These are phyloP conservation scores for Catharus ustulatus DNA, from an alignment of 2,797 vertebrate species.

Conservation along the genomic window DNA sequence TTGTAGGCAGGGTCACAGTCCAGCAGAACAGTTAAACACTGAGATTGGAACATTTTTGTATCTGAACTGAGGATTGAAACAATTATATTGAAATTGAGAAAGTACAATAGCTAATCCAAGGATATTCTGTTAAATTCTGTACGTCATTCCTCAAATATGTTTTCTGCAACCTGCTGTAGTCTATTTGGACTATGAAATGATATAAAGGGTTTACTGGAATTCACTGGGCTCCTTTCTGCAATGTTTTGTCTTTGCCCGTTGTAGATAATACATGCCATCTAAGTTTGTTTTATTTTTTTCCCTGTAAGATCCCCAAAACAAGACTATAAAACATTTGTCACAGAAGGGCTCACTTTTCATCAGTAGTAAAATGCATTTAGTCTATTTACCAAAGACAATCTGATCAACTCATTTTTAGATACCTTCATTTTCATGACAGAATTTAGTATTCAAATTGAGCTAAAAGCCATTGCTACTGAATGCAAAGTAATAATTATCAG, in stretches of 20 bases:
- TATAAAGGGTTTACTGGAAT: background rate
- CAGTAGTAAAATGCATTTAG: background rate
- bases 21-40: background rate
- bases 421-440: background rate
- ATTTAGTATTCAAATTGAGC: background rate
- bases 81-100: background rate
- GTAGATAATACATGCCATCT: background rate
- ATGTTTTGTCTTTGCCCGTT: constrained; percentile 19
- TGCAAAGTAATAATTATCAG: background rate
- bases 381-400: background rate
- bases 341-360: background rate
- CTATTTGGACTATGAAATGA: background rate
- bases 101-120: background rate
- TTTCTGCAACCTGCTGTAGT: background rate
- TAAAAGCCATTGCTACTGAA: background rate
- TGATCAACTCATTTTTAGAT: background rate
- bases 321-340: background rate
- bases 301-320: background rate
- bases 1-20: background rate
- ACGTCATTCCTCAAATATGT: constrained; percentile 9
- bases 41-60: background rate
- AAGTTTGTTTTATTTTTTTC: background rate
- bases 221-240: background rate
- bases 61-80: background rate
- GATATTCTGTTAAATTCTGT: background rate